A percentile compares a stretch with the other conserved stretches of the same genome.
Evolutionary conservation across 1,140 invertebrate genomes (phyloP).

Genomic region (Hypothenemus hampei): DNA sequence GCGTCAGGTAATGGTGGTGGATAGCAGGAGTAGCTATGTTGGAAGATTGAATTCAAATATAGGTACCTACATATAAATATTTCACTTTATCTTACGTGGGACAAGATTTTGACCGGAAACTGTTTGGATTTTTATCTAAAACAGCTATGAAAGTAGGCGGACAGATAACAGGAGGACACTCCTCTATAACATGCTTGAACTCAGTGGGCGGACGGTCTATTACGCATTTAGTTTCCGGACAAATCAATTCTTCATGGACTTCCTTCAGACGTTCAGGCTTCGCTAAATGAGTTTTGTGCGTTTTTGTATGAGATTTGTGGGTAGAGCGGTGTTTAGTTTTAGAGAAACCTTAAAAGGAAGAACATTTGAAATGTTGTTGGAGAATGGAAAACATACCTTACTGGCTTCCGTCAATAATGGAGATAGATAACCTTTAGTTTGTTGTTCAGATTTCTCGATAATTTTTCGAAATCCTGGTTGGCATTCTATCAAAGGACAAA

Average conservation of each 20-base stretch:
- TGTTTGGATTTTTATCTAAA: conserved; percentile 14
- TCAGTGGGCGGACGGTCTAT: conserved; percentile 45
- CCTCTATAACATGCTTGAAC: conserved; percentile 34
- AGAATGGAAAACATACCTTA: conserved; percentile 5
- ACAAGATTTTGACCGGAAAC: conserved; percentile 16
- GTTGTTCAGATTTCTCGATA: conserved; percentile 24
- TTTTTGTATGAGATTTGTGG: neutral
- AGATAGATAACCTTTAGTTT: conserved; percentile 38
- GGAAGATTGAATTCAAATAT: too few relatives aligned
- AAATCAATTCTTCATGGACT: conserved; percentile 40
- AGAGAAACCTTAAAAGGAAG: conserved; percentile 22
- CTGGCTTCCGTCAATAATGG: conserved; percentile 32
- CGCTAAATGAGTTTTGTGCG: neutral
- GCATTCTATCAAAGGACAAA: conserved; percentile 44
- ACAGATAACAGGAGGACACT: conserved; percentile 54
- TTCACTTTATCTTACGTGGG: conserved; percentile 22
- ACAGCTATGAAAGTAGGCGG: conserved; percentile 51
- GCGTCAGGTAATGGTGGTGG: conserved; percentile 56
- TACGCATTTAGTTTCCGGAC: conserved; percentile 53
- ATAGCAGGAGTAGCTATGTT: conserved; percentile 60
- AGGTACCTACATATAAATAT: too few relatives aligned
- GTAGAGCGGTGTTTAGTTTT: conserved; percentile 10
- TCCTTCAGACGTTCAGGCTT: conserved; percentile 2
- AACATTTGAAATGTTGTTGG: neutral
- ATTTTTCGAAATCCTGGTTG: conserved; percentile 53